Conservation (phyloP, 2,113 vertebrate genomes). For the Cyanistes caeruleus region DNA sequence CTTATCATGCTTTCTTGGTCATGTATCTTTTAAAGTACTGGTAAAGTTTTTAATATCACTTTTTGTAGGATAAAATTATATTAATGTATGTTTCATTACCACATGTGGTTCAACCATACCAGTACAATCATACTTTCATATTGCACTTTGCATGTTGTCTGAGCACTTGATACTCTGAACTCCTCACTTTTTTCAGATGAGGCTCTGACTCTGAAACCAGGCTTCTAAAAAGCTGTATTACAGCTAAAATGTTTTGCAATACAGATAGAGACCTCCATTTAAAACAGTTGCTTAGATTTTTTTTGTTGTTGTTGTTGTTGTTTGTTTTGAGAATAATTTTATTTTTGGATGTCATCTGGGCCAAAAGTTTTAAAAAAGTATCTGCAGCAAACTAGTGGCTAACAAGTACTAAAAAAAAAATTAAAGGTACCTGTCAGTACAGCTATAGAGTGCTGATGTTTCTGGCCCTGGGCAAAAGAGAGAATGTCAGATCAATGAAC, state of each 20-base stretch:
- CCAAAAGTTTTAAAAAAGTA: not conserved
- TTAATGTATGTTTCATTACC: not conserved
- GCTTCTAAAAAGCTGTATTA: not conserved
- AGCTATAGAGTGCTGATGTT: not conserved
- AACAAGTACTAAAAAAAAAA: not conserved
- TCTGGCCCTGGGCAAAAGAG: not conserved
- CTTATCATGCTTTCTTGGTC: not conserved
- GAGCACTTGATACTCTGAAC: not conserved
- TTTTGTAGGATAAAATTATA: not conserved
- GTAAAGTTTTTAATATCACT: not conserved
- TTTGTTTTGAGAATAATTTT: not conserved
- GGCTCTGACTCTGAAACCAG: not conserved
- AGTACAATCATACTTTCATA: not conserved
- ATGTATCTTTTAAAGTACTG: not conserved
- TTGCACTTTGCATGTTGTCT: not conserved
- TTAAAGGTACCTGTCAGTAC: not conserved
- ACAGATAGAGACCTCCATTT: not conserved
- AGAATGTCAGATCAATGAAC: not conserved
- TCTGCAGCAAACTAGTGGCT: not conserved
- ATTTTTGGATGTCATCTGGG: not conserved
- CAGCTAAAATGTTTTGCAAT: not conserved
- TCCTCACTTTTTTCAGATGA: not conserved
- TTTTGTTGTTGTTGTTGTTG: not conserved
- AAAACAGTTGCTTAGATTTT: not conserved
- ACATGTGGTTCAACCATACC: accelerated